Base-by-base conservation (phyloP, 2,888 invertebrate species). In the Conchocele bisecta region DNA sequence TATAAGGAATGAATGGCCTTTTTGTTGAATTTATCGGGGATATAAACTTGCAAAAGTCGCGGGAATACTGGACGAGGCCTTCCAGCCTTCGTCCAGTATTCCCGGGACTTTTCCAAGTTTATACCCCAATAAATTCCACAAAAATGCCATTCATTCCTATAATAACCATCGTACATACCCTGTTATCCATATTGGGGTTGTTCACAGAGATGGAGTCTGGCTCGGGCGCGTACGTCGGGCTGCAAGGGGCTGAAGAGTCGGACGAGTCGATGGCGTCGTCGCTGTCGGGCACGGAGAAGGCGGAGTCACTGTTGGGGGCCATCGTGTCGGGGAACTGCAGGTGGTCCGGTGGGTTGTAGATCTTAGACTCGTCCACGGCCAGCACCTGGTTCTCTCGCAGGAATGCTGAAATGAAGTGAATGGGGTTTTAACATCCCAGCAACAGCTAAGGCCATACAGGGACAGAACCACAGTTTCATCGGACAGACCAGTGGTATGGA, bases 281-380 rank as follows among this genome's bases (percentile, higher is more conserved):
- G 81, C 86, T 85, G 63, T 86, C 90, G 73, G 82, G 88, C 68
- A 90, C 81, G 20, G 91, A 88, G 82, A 91, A 86, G 51, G 91
- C 87, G 42, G 90, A 89, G 81, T 91, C 90, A 63, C 88, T 88
- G 71, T 86, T 88, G n/a, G 87, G 85, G 37, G 88, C 78, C 20
- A 83, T 83, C 6, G 85, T 84, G 42, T 94, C 95, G 0, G 97
- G 98, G 86, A 96, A 95, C 91, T 96, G 96, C 29, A 99, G 93
- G 7, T 95, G 94, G 48, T 95, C 95, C 0, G 99, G 99, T 1
- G 98, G 98, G 88, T 95, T 95, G 92, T 98, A 99, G 13, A 98
- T 84, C 59, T 86, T 83, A 15, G 88, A 80, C 69, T 89, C 88
- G 60, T 90, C 90, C 39, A 89, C 90, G 11, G 88, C 87, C 67